Evolutionary conservation across 92 coral and sea anemone species (phyloP), one percentile per base, ranked within the genome.

Genomic region (Anthopleura xanthogrammica): DNA sequence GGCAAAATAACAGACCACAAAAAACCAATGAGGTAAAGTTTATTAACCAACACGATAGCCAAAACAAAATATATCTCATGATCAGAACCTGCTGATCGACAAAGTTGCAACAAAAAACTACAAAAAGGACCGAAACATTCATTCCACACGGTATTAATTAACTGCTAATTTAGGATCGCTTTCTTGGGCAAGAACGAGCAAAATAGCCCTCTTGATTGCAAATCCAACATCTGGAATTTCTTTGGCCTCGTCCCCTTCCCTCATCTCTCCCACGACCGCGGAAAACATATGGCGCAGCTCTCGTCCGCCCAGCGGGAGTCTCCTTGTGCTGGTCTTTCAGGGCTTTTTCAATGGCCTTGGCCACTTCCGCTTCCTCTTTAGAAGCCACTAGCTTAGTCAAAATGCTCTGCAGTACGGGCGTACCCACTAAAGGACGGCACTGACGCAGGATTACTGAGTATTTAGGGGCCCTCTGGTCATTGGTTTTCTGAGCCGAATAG

Each of bases 261-360:
- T 11, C 29, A 73, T 16, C 54, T 40, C 50, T 73, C 48, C 20
- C 54, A 73, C 48, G 54, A 42, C 50, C 54, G 20, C 48, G 54
- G 10, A 29, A 40, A 73, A 73, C 77, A 19, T 73, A 73, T 2
- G 77, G 77, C 10, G 54, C 77, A 40, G 77, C 52, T 73, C 77
- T 73, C 77, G 54, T 73, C 77, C 77, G 77, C 77, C 77, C 50
- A 73, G 77, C 77, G 54, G 77, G 5, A 43, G 77, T 73, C 52
- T 64, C 20, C 20, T 64, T 17, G 5, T 19, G 22, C 17, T 64
- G 71, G 71, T n/a, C 71, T 64, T 64, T 66, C 4, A 66, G 13
- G 23, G 73, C 73, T 11, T 52, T 52, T 4, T 80, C 77, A 43
- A 70, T 82, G 5, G 66, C 40, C 68, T 74, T 71, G 8, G 85